These are phyloP conservation scores for Melieria omissa DNA, from an alignment of 2,888 invertebrate species.

Conservation along the genomic window DNA sequence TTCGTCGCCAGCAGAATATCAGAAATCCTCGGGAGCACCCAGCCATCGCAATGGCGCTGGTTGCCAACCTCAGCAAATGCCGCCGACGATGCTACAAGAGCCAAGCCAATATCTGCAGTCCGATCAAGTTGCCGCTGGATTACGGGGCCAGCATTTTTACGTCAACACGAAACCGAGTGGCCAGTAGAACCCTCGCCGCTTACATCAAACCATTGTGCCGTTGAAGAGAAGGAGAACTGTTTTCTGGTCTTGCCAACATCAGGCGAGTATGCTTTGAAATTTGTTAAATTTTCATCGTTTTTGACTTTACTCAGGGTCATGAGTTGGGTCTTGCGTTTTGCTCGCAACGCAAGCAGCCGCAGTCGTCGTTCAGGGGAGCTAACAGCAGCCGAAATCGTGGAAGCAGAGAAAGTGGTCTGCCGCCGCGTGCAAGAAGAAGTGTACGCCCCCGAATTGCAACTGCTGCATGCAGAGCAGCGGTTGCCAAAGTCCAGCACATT, in stretches of 20 bases:
- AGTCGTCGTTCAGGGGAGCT: not conserved
- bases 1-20: conserved; percentile 40
- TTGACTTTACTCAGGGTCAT: conserved; percentile 45
- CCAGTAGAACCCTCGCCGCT: not conserved
- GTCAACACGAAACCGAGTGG: conserved; percentile 5
- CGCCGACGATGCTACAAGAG: conserved; percentile 45
- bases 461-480: not conserved
- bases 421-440: not conserved
- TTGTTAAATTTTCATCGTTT: conserved; percentile 14
- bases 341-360: not conserved
- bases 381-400: not conserved
- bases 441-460: conserved; percentile 16
- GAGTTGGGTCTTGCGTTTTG: conserved; percentile 42
- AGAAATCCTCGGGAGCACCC: conserved; percentile 43
- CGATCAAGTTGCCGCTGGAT: conserved; percentile 8
- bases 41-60: conserved; percentile 46
- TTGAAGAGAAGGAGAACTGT: not conserved
- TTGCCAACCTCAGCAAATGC: conserved; percentile 48
- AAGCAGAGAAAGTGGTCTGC: not conserved
- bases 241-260: not conserved
- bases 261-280: conserved; percentile 2
- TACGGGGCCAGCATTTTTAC: conserved; percentile 23
- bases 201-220: not conserved
- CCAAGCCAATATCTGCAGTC: too few species aligned
- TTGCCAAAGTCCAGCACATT: conserved; percentile 20